Evolutionary conservation across 2,113 vertebrate genomes (phyloP), one percentile per base, ranked within the genome.

Genomic region (Oreamnos americanus): DNA sequence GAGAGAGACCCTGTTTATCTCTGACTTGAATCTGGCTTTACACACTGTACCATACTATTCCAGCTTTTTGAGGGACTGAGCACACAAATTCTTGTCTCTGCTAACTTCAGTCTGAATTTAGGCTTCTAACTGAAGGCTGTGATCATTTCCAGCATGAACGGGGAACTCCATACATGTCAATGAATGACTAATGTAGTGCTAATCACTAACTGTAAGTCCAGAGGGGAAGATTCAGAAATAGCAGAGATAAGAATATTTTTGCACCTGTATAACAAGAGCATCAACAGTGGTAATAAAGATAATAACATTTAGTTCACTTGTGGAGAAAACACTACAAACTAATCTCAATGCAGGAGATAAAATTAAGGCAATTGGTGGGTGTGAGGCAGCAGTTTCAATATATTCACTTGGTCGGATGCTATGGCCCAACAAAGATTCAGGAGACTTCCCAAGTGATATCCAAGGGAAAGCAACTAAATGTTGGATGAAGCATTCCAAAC

Each of bases 401-500:
- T n/a, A 79, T n/a, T 97, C 55, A 64, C 39, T 39, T 53, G 76
- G 58, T 79, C 17, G 4, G 58, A 39, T 2, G 11, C 67, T 97
- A 74, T 33, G 55, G 45, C 76, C 88, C 95, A 95, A 51, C n/a
- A 79, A 94, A 96, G 93, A 96, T 93, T 28, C 39, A 26, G 14
- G 82, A 94, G 87, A 87, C 51, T 97, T 97, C 62, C 51, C 45
- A 91, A 90, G 93, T 21, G 91, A 96, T 82, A 89, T 78, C 82
- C 93, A 96, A 97, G 83, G 86, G 51, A 82, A 90, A 76, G 60
- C 33, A 74, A 95, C 93, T 95, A 95, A 93, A 90, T 39, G 60
- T 84, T 96, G 91, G 96, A 94, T 94, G 96, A 97, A 96, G 97
- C 83, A 97, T 91, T 98, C 89, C 96, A 94, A 53, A 94, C 94